Base-by-base conservation (phyloP, 2,888 invertebrate species). In the Clostera curtula region DNA sequence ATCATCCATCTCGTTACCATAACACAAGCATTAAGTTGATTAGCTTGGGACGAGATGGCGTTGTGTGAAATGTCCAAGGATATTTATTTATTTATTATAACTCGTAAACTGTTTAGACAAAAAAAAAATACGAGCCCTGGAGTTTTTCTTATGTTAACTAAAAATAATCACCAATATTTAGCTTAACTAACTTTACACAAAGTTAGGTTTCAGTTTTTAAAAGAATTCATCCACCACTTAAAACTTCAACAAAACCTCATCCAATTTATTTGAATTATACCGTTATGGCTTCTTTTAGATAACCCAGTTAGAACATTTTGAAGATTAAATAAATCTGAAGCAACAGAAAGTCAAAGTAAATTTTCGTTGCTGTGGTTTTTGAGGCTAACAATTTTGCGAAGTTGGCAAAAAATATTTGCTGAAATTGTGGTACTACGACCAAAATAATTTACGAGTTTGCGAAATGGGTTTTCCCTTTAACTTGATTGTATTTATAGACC, bases 311-410 rank as follows among this genome's bases (percentile, higher is more conserved):
- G 22, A 44, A 34, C 34, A n/a, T 41, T 44, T 34, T 4, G 24
- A 25, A 40, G 44, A 44, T 44, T 42, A 42, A 45, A 42, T 42
- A 42, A 32, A 35, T 36, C 29, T 32, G 24, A 22, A 19, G 19
- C 22, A 43, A 27, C 34, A 25, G 24, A 44, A 45, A 36, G 31
- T 30, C 15, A 26, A 37, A 42, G 40, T 37, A 35, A 40, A 40
- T 43, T 40, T 44, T 37, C 36, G 27, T 19, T 31, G 7, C 30
- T 25, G 23, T 36, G 36, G 31, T 31, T 40, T n/a, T 26, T 34
- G 17, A 30, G 27, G 21, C 26, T 33, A 26, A 24, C 19, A 39
- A 26, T 34, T 22, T 36, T 34, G 40, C 30, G 1, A 25, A 40
- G 4, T 36, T 32, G 1, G 41, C 40, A 38, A 41, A 40, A 36